Conservation (phyloP, 2,113 vertebrate species). For the Labrus mixtus region DNA sequence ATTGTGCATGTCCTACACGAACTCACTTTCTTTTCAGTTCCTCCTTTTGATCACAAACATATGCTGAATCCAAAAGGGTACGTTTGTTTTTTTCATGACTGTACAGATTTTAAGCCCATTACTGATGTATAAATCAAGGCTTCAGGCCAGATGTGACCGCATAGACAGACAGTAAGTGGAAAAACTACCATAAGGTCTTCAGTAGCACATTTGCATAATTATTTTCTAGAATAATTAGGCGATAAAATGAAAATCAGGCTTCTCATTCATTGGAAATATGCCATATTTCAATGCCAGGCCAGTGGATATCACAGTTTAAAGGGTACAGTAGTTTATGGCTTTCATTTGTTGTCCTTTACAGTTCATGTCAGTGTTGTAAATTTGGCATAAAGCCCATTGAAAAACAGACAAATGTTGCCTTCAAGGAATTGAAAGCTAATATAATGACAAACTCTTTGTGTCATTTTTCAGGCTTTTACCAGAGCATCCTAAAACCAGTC, state of each 20-base stretch:
- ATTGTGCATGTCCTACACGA: not conserved
- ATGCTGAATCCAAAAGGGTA: not conserved
- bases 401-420: constrained; percentile 5
- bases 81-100: constrained; percentile 22
- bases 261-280: constrained; percentile 23
- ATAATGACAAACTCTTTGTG: constrained; percentile 20
- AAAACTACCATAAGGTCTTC: constrained; percentile 28
- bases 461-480: constrained; percentile 8
- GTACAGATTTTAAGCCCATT: constrained; percentile 45
- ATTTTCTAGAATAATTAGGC: constrained; percentile 20
- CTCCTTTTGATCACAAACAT: too few relatives aligned
- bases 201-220: constrained; percentile 45
- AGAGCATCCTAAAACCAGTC: constrained; percentile 22
- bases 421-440: constrained; percentile 11
- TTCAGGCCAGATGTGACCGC: constrained; percentile 26
- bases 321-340: constrained; percentile 65
- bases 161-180: constrained; percentile 19
- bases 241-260: constrained; percentile 20
- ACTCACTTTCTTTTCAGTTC: not conserved
- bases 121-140: constrained; percentile 26
- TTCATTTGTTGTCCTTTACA: constrained; percentile 40
- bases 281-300: constrained; percentile 54
- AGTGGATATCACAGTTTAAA: constrained; percentile 50
- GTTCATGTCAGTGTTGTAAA: constrained; percentile 40
- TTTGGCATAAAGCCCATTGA: not conserved